Percentiles rank a stretch among this genome's conserved stretches.
Conservation (phyloP, 1,140 invertebrate genomes). For the Pseudomyrmex gracilis region DNA sequence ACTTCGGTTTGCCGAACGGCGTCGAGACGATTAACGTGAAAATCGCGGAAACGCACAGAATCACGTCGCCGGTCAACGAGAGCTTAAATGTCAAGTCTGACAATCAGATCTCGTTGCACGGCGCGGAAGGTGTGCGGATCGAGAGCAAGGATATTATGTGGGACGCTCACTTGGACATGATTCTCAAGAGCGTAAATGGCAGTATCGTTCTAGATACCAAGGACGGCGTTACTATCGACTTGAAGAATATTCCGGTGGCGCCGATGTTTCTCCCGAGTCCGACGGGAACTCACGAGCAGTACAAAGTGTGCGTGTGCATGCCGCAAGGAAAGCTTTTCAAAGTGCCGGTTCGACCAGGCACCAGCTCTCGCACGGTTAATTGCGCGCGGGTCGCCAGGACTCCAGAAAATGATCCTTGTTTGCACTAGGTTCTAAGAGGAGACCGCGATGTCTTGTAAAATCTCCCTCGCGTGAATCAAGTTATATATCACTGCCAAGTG, state of each 20-base stretch:
- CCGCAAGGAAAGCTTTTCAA: slow-evolving; percentile 93
- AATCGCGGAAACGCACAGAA: slow-evolving; percentile 89
- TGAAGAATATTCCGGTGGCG: slow-evolving; percentile 90
- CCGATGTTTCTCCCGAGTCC: slow-evolving; percentile 80
- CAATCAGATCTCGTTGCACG: slow-evolving; percentile 86
- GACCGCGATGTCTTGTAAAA: background rate
- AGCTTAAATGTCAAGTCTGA: slow-evolving; percentile 89
- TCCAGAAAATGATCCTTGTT: slow-evolving; percentile 90
- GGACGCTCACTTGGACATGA: slow-evolving; percentile 92
- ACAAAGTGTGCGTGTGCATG: slow-evolving; percentile 95
- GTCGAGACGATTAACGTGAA: slow-evolving; percentile 89
- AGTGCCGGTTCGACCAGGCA: slow-evolving; percentile 88
- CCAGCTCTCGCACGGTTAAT: slow-evolving; percentile 85
- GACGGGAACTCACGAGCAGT: slow-evolving; percentile 87
- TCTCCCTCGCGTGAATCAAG: background rate
- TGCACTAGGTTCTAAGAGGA: slow-evolving; percentile 76
- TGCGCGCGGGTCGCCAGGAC: slow-evolving; percentile 89
- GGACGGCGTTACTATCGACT: slow-evolving; percentile 90
- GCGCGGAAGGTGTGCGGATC: slow-evolving; percentile 88
- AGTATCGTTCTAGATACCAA: slow-evolving; percentile 90
- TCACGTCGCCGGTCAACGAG: slow-evolving; percentile 90
- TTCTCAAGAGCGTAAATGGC: slow-evolving; percentile 92
- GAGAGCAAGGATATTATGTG: slow-evolving; percentile 88
- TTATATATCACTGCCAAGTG: slow-evolving; percentile 55
- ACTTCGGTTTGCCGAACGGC: slow-evolving; percentile 90